Evolutionary conservation across 64 coral and sea anemone genomes (phyloP), one percentile per base, ranked within the genome.

Genomic region (Porites lutea): DNA sequence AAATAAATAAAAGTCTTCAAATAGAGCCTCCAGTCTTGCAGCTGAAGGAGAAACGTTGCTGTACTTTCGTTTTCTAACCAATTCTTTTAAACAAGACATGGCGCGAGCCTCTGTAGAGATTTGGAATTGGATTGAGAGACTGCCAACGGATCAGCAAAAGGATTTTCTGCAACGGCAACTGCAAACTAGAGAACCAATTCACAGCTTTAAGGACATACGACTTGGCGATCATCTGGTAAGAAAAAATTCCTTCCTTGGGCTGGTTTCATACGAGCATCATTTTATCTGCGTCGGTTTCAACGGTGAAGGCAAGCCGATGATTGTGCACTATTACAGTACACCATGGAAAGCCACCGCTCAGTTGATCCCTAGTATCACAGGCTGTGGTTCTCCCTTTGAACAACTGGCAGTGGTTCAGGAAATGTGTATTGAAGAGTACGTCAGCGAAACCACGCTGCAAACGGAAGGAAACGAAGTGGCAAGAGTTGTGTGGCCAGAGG

Each of bases 401-500:
- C 47, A 87, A 54, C 50, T 87, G 19, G 87, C 43, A 14, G n/a
- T 64, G 1, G 62, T 89, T 16, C 87, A 89, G 62, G 72, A 77
- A 27, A 65, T 89, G 67, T 77, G 72, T 13, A 48, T 91, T 19
- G 13, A 82, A 59, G 77, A 59, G 63, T 91, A 82, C 22, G 72
- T 91, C 20, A 58, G 49, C 22, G 78, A 82, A 60, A 16, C 52
- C 16, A 70, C 83, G 13, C 45, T 91, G 20, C 48, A 61, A 74
- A 44, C 79, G 15, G 51, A 59, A 59, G 78, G 65, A 72, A 81
- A 37, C 3, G 79, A 90, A 87, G 75, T 85, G 72, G 51, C 87
- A 52, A 74, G 59, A 87, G 82, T 89, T 12, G 64, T 87, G 0
- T 95, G 93, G 88, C 93, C 93, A 53, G 50, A 90, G 22, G 93